Evolutionary conservation across 2,113 vertebrate genomes (phyloP), one percentile per base, ranked within the genome.

Genomic region (Sciurus niger): DNA sequence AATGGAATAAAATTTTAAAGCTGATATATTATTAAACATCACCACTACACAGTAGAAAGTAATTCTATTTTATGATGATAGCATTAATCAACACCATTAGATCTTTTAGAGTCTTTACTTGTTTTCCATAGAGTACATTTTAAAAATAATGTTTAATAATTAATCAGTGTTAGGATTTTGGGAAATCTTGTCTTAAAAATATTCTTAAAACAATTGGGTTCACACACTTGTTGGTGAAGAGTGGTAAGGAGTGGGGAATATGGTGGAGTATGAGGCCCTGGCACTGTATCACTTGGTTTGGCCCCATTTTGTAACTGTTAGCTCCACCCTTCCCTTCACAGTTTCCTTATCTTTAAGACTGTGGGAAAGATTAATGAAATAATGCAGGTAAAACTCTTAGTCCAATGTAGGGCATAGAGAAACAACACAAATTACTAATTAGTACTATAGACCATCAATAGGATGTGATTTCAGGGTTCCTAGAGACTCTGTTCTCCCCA

Each of bases 161-260:
- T 79, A 25, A 96, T 87, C 74, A 24, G 9, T 48, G 34, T 70
- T 70, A 70, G n/a, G 58, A 63, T 55, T 77, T 82, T 74, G 37
- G 46, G 17, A 60, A 79, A 77, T 93, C 43, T 65, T 74, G 18
- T 40, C 55, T 89, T 89, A 22, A 68, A 93, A 72, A 72, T 70
- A 58, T 58, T 95, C 40, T 89, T 88, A 25, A 82, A 73, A 51
- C 43, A 80, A 85, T 30, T 40, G 9, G 10, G 37, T 43, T 20
- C 11, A 48, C 53, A 86, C 9, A n/a, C 24, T 55, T 89, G 18
- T 43, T 48, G 24, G 20, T 60, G 6, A 0, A n/a, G 14, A 72
- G 28, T 20, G 4, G 11, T 7, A 76, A 6, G 30, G 34, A 30
- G 2, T 17, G 6, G 6, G 12, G 12, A 16, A 34, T 13, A 14